Conservation (phyloP, 1,140 invertebrate genomes). For the Scaptomyza hsui region DNA sequence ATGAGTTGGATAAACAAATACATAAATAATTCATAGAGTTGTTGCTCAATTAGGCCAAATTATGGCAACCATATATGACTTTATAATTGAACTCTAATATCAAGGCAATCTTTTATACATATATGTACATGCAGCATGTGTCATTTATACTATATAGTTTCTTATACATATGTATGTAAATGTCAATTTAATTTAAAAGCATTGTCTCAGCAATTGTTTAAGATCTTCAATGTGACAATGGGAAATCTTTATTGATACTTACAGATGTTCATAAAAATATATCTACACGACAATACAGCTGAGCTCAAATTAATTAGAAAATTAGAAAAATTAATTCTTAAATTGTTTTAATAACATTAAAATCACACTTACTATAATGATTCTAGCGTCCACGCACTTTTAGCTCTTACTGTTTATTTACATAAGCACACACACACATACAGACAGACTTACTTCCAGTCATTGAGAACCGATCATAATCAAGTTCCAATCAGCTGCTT, state of each 20-base stretch:
- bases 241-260: conserved; percentile 19
- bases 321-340: neutral
- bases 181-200: conserved; percentile 27
- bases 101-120: conserved; percentile 2
- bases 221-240: conserved; percentile 36
- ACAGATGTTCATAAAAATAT: conserved; percentile 37
- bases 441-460: conserved; percentile 4
- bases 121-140: neutral
- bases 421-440: neutral
- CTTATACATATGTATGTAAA: conserved; percentile 19
- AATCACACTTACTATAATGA: neutral
- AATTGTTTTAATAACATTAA: neutral
- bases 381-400: neutral
- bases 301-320: no score
- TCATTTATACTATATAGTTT: neutral
- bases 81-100: neutral
- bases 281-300: no score
- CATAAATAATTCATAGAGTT: conserved; percentile 31
- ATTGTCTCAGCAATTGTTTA: conserved; percentile 33
- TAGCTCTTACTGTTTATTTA: neutral
- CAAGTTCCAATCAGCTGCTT: conserved; percentile 40
- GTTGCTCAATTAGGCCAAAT: conserved; percentile 22
- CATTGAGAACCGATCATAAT: conserved; percentile 20
- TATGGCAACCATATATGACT: conserved; percentile 4
- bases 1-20: neutral